Percentiles rank a stretch among this genome's conserved stretches.
These are phyloP conservation scores for Brachionus koreanus DNA, from an alignment of 1,140 invertebrate species.

Conservation along the genomic window DNA sequence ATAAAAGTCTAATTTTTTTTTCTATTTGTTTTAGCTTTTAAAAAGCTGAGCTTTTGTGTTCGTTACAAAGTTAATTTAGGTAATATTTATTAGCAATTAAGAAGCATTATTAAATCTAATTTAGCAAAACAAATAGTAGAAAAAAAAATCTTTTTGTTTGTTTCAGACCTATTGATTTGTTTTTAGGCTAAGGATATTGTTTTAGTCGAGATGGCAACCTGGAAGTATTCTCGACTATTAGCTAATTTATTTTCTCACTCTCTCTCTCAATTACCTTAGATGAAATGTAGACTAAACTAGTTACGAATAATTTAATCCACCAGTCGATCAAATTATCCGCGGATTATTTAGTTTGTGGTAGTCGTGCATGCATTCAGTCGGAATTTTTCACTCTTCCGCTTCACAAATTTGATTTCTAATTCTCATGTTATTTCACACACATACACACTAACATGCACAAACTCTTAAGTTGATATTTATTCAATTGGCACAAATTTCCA, in stretches of 20 bases:
- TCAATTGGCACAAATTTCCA: no score
- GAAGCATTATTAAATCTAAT: conserved; percentile 9
- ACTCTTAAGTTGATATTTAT: no score
- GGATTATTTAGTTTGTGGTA: neutral
- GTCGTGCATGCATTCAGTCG: neutral
- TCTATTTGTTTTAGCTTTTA: neutral
- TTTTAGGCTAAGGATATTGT: neutral
- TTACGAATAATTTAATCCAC: neutral
- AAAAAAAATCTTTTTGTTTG: neutral
- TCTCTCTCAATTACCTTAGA: neutral
- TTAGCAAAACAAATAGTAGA: neutral
- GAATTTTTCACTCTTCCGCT: neutral
- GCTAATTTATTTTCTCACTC: neutral
- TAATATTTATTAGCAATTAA: conserved; percentile 1
- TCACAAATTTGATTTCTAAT: neutral
- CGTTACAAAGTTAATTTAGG: neutral
- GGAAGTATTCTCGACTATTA: neutral
- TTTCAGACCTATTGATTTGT: neutral
- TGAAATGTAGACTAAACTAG: neutral
- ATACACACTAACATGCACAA: no score
- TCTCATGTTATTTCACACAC: no score
- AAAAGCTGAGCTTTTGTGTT: neutral
- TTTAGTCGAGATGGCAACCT: conserved; percentile 29
- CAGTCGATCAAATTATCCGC: neutral
- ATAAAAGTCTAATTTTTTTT: neutral